Evolutionary conservation across 2,888 invertebrate genomes (phyloP).

Genomic region (Diarsia brunnea): DNA sequence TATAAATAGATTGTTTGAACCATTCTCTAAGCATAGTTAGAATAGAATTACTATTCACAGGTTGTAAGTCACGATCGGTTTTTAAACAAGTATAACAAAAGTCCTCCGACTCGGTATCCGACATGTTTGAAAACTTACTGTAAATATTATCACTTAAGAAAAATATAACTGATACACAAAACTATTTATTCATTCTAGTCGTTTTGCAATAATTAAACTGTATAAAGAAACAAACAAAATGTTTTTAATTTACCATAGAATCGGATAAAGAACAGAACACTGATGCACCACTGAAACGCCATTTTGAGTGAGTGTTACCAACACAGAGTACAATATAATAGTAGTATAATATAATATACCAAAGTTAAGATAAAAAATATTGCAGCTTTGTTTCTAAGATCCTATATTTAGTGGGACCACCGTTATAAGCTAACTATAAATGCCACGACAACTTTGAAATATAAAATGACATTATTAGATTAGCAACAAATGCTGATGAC

Average conservation of each 20-base stretch:
- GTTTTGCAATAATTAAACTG: not conserved
- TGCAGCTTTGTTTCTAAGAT: too few relatives aligned
- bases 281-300: too few relatives aligned
- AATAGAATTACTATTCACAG: not conserved
- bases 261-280: not conserved
- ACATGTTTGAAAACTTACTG: not conserved
- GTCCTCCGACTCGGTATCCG: too few relatives aligned
- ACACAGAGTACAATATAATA: too few relatives aligned
- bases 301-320: constrained; percentile 1
- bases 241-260: constrained; percentile 12
- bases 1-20: not conserved
- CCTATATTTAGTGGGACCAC: too few relatives aligned
- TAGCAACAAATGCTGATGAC: not conserved
- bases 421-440: not conserved
- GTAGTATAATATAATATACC: too few relatives aligned
- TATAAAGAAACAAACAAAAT: constrained; percentile 15
- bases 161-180: not conserved
- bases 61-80: not conserved
- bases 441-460: not conserved
- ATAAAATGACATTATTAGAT: not conserved
- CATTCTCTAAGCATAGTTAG: not conserved
- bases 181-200: too few relatives aligned
- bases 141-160: not conserved
- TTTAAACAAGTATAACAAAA: not conserved
- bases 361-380: too few relatives aligned